Base-by-base conservation (phyloP, 2,888 invertebrate genomes). In the Mesoligia furuncula region DNA sequence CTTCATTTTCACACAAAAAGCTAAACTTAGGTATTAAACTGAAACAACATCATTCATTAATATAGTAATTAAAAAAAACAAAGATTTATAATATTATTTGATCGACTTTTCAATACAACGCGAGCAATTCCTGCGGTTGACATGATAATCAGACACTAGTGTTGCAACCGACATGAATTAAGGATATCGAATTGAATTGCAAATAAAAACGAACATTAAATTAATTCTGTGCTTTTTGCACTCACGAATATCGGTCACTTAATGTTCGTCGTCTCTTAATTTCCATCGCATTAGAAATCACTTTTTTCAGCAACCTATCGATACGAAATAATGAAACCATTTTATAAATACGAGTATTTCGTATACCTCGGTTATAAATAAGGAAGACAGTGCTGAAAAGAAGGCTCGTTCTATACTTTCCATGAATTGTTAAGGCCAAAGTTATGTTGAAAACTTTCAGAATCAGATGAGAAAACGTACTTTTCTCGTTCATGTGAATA, bases 101-200 rank as follows among this genome's bases (percentile, higher is more conserved):
- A 84, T 75, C 84, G 79, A 81, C 42, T 83, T 83, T 84, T 78
- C 77, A 83, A 80, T 74, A 71, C 65, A 69, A 72, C 73, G 72
- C 75, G 68, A 39, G 77, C 79, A 73, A 83, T 83, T 73, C 74
- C 79, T 88, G 86, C 84, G 81, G 85, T 86, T 79, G 77, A 81
- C 80, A 83, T 81, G 81, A 83, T 85, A 89, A 88, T 87, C 81
- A 75, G 76, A 86, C 76, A 81, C 84, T 89, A 80, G 80, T 89
- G 78, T 84, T 78, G 87, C 77, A 87, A 89, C 78, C 75, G 76
- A 84, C 80, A 88, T 85, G 86, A 87, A 89, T 86, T 87, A 85
- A 79, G 84, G 87, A 88, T 89, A 83, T 83, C 80, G 67, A 74
- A 88, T 88, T 83, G 85, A 89, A 89, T 88, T 86, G 79, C 87